These are phyloP conservation scores for Heliangelus exortis DNA, from an alignment of 2,797 vertebrate species.

Conservation along the genomic window DNA sequence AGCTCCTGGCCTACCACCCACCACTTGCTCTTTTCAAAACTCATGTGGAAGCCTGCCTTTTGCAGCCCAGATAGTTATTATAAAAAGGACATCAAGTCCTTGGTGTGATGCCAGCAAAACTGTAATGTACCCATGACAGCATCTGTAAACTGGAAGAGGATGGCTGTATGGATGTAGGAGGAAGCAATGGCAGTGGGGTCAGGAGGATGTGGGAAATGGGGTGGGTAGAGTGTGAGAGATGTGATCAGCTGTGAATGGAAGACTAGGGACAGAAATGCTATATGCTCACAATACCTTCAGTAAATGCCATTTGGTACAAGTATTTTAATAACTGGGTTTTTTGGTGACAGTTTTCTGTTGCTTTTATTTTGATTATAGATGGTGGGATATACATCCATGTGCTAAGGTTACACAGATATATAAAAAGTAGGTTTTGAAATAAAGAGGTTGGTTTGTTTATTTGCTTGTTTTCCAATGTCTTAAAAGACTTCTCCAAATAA, in stretches of 20 bases:
- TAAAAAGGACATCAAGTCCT: neutral
- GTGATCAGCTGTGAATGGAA: neutral
- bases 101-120: neutral
- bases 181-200: neutral
- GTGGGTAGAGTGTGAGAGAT: neutral
- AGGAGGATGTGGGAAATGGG: neutral
- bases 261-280: neutral
- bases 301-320: neutral
- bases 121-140: neutral
- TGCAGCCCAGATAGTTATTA: neutral
- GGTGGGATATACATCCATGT: neutral
- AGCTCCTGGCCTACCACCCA: neutral
- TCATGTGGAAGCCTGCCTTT: neutral
- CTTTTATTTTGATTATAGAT: neutral
- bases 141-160: neutral
- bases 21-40: neutral
- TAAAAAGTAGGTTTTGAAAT: neutral
- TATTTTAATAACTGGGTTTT: neutral
- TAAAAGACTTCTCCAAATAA: neutral
- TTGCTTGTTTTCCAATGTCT: neutral
- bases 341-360: neutral
- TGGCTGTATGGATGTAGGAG: neutral
- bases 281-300: neutral
- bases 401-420: neutral
- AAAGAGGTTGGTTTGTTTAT: neutral